phyloP scores from a whole-genome alignment of 1,140 invertebrate species.

The Goniozus legneri region DNA sequence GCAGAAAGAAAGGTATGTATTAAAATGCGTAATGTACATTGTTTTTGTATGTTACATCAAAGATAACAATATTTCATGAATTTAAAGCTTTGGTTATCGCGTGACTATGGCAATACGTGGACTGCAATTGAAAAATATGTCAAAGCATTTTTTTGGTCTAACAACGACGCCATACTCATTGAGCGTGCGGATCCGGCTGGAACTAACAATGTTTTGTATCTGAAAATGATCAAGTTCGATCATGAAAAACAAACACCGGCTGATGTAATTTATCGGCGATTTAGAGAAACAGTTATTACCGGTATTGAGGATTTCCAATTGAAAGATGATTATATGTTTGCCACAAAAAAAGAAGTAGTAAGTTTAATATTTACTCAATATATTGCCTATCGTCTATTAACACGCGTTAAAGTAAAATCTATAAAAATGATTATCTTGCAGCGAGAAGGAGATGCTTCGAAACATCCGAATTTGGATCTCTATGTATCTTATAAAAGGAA shows the following conservation, averaged over 20 bases:
- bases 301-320: constrained; percentile 76
- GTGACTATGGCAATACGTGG: constrained; percentile 73
- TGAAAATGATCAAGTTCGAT: background rate
- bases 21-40: background rate
- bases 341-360: constrained; percentile 54
- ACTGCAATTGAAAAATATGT: constrained; percentile 66
- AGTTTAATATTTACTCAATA: no score
- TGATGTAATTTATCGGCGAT: no score
- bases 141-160: constrained; percentile 71
- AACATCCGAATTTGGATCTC: constrained; percentile 68
- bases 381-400: no score
- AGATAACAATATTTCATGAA: no score
- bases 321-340: constrained; percentile 82
- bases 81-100: constrained; percentile 71
- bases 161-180: constrained; percentile 60
- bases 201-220: constrained; percentile 57
- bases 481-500: constrained; percentile 74
- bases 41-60: constrained; percentile 10
- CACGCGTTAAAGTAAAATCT: no score
- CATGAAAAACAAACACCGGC: background rate
- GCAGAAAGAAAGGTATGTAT: constrained; percentile 51
- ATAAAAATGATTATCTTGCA: no score
- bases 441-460: constrained; percentile 10
- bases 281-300: constrained; percentile 45
- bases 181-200: constrained; percentile 66